Base-by-base conservation (phyloP, 2,888 invertebrate genomes). In the Caradrina kadenii region DNA sequence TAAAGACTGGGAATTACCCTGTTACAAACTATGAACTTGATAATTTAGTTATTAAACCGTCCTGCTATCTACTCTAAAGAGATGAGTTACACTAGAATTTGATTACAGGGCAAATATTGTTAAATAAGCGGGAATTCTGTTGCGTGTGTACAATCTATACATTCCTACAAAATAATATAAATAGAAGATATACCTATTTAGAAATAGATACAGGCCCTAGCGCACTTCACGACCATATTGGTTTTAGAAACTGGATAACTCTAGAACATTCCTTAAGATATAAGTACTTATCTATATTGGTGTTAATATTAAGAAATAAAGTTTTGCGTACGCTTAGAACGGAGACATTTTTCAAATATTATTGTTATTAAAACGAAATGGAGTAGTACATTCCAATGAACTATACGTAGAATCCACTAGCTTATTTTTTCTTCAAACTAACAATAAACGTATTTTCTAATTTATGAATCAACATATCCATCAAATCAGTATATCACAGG, bases 401-500 rank as follows among this genome's bases (percentile, higher is more conserved):
- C 52, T 58, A 66, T 71, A 15, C 19, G 6, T 64, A 64, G 54
- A 39, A 1, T 67, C 35, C 54, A 67, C 61, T 64, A 75, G 48
- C 66, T 69, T 56, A 60, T 11, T 42, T 50, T 49, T 64, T 62
- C 68, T 75, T 55, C 63, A 49, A 73, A 69, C 69, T 72, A 63
- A 80, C 69, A 64, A 81, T 64, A 76, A 76, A 67, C 69, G 62
- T 71, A 78, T 62, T 67, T 79, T 73, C 83, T 82, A 84, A 80
- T 80, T 75, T 45, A 82, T 69, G 76, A 76, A 76, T 81, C 64
- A 69, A 79, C 83, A 83, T 81, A 83, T 83, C 75, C 77, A 74
- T 83, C 74, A 86, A 83, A 86, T 80, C 68, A 87, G 83, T 83
- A 86, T 89, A 90, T 90, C 90, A 90, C 91, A 90, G 90, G 88